Evolutionary conservation across 2,888 invertebrate genomes (phyloP).

Genomic region (Tuberolachnus salignus): DNA sequence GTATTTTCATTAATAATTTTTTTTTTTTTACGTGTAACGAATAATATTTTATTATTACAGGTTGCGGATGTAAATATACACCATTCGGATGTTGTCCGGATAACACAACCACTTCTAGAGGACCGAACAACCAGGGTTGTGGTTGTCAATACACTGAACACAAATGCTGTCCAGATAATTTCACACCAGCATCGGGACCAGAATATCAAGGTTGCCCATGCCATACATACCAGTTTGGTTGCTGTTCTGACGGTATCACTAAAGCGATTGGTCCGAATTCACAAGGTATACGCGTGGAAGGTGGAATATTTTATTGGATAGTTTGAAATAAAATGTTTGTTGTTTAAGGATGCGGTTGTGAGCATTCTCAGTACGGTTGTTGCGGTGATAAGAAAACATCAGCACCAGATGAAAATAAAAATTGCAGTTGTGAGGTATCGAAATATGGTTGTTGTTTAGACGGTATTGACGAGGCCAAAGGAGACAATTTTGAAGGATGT

Average conservation of each 20-base stretch:
- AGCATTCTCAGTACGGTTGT: conserved; percentile 78
- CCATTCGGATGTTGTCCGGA: conserved; percentile 87
- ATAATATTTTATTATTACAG: conserved; percentile 61
- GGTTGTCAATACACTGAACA: conserved; percentile 75
- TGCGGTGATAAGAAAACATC: conserved; percentile 83
- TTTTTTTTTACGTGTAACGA: neutral
- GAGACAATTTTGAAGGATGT: conserved; percentile 85
- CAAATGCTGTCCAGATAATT: conserved; percentile 86
- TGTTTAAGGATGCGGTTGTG: conserved; percentile 76
- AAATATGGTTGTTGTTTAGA: conserved; percentile 87
- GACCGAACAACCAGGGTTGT: conserved; percentile 80
- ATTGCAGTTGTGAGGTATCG: conserved; percentile 79
- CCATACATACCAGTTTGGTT: conserved; percentile 86
- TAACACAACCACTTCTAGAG: conserved; percentile 77
- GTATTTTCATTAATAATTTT: conserved; percentile 61
- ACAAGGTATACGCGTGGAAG: conserved; percentile 65
- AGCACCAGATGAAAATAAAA: conserved; percentile 74
- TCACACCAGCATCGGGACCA: conserved; percentile 76
- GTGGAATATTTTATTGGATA: conserved; percentile 52
- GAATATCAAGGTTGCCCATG: conserved; percentile 83
- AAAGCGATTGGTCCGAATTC: conserved; percentile 75
- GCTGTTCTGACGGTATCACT: conserved; percentile 83
- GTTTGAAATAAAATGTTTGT: neutral
- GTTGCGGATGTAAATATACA: conserved; percentile 79
- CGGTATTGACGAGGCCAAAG: conserved; percentile 77